Evolutionary conservation across 2,797 vertebrate species (phyloP), one percentile per base, ranked within the genome.

Genomic region (Gadopsis bispinosus): DNA sequence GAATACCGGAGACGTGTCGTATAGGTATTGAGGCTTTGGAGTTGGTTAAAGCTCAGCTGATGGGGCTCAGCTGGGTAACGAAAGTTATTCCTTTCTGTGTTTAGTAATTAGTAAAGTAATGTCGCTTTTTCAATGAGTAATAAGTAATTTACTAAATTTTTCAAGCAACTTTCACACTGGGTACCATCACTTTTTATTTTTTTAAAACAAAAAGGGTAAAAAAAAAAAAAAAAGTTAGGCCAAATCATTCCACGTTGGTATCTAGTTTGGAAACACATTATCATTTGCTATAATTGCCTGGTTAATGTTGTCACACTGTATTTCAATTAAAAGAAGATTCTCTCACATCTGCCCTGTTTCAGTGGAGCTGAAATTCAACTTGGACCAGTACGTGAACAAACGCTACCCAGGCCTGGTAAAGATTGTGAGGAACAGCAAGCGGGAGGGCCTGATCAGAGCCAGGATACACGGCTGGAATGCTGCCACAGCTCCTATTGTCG

Each of bases 401-500:
- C 93, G 98, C 33, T 99, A 99, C 88, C 98, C 98, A 0, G 98
- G 98, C 4, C 93, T 99, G 77, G 98, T 99, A 63, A 99, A 99
- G 91, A 97, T 99, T 0, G 98, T 99, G 69, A 95, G 98, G 58
- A 99, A 99, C 87, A 96, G 81, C 91, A 97, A 97, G 85, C 89
- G 98, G 1, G 98, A 99, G 83, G 98, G 98, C 20, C 93, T 99
- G 85, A 99, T 99, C 89, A 96, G 98, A 29, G 98, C 98, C 16
- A 95, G 98, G 69, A 97, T 99, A 81, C 97, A 98, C 55, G 98
- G 98, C 83, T 99, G 98, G 98, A 98, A 97, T 67, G 98, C 94
- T 0, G 97, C 98, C 66, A 98, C 97, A 0, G 97, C 97, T 12
- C 96, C 97, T 0, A 89, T 98, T 0, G 98, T 99, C 0, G 98